Conservation (phyloP, 2,888 invertebrate species). For the Drosophila meridiana region DNA sequence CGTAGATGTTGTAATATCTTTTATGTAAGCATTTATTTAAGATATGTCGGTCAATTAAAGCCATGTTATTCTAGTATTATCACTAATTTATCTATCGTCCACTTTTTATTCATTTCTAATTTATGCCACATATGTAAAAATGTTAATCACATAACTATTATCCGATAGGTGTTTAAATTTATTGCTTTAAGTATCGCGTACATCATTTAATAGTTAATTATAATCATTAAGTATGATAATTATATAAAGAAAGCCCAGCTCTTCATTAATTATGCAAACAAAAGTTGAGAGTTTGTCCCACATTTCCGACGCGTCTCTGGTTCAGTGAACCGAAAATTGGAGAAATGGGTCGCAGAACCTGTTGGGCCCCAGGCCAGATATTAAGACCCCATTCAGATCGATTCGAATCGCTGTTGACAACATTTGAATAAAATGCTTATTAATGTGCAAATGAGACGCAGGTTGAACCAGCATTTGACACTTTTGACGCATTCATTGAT, state of each 20-base stretch:
- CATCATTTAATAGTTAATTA: constrained; percentile 34
- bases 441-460: constrained; percentile 71
- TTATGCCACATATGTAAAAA: background rate
- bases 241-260: background rate
- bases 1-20: background rate
- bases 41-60: background rate
- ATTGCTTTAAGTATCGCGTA: background rate
- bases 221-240: constrained; percentile 33
- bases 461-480: constrained; percentile 56
- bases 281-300: constrained; percentile 46
- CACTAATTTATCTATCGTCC: background rate
- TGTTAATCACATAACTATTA: background rate
- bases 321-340: constrained; percentile 66
- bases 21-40: background rate
- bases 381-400: constrained; percentile 11
- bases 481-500: constrained; percentile 58
- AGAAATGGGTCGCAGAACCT: constrained; percentile 73
- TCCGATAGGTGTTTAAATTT: background rate
- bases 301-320: constrained; percentile 48
- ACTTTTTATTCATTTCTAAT: background rate
- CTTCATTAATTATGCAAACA: constrained; percentile 69
- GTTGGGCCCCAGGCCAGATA: constrained; percentile 41
- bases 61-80: background rate
- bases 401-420: constrained; percentile 39
- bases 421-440: constrained; percentile 69